Conservation (phyloP, 2,888 invertebrate genomes). For the Ametastegia equiseti region DNA sequence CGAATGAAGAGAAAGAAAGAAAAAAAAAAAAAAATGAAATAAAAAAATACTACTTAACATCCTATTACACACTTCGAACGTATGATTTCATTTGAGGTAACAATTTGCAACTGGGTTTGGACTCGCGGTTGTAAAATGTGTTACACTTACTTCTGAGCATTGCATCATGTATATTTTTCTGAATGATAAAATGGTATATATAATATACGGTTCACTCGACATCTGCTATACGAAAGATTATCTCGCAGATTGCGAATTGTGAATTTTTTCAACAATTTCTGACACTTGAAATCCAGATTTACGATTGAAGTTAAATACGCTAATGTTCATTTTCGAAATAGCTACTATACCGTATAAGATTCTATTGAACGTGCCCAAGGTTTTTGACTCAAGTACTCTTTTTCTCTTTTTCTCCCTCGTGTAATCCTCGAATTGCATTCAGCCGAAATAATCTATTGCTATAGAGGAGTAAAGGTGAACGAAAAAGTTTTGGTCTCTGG, state of each 20-base stretch:
- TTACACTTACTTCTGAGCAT: not conserved
- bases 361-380: too few relatives aligned
- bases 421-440: too few relatives aligned
- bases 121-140: not conserved
- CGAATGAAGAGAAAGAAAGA: not conserved
- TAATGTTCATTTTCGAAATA: too few relatives aligned
- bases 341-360: too few relatives aligned
- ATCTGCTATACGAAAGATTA: too few relatives aligned
- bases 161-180: not conserved
- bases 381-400: too few relatives aligned
- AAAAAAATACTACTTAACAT: not conserved
- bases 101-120: not conserved
- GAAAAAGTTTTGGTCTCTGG: not conserved
- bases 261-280: too few relatives aligned
- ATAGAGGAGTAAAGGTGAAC: constrained; percentile 12
- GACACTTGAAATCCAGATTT: too few relatives aligned
- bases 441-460: not conserved
- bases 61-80: not conserved
- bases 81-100: not conserved
- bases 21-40: not conserved
- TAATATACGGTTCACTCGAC: too few relatives aligned
- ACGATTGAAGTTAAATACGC: too few relatives aligned
- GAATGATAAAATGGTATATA: not conserved
- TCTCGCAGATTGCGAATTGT: too few relatives aligned
- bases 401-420: too few relatives aligned